A percentile compares a stretch with the other conserved stretches of the same genome.
phyloP scores from a whole-genome alignment of 2,113 vertebrate species.

The Phrynosoma blainvillii region DNA sequence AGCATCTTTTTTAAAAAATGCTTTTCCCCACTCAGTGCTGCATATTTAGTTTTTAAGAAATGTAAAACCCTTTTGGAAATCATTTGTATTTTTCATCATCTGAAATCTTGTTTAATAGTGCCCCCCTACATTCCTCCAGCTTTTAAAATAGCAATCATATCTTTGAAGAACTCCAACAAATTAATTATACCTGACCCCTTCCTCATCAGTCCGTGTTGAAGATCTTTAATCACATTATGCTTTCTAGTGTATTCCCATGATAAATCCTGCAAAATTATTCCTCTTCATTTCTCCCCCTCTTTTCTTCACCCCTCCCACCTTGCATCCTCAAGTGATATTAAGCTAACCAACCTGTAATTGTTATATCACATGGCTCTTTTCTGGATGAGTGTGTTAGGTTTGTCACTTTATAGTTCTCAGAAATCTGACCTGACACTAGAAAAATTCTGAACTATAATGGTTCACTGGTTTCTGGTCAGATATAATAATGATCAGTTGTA shows the following conservation, averaged over 20 bases:
- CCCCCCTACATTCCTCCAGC: background rate
- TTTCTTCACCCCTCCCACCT: background rate
- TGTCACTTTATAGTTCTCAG: background rate
- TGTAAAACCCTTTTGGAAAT: constrained; percentile 35
- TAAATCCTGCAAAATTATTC: background rate
- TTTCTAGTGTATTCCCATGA: background rate
- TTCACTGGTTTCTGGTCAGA: constrained; percentile 77
- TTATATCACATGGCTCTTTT: background rate
- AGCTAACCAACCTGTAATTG: background rate
- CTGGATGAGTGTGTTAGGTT: background rate
- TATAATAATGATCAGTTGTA: constrained; percentile 74
- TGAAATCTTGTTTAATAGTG: background rate
- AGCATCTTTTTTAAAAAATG: constrained; percentile 25
- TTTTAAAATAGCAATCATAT: rapidly evolving
- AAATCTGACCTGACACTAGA: background rate
- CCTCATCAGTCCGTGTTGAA: constrained; percentile 63
- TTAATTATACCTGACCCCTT: background rate
- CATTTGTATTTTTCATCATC: background rate
- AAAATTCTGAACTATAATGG: constrained; percentile 67
- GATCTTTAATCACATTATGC: constrained; percentile 25
- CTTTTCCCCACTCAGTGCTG: background rate
- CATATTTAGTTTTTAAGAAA: constrained; percentile 20
- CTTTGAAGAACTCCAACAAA: constrained; percentile 27
- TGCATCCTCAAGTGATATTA: background rate
- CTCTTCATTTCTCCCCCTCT: background rate